Evolutionary conservation across 2,797 vertebrate genomes (phyloP), one percentile per base, ranked within the genome.

Genomic region (Psittacula echo): DNA sequence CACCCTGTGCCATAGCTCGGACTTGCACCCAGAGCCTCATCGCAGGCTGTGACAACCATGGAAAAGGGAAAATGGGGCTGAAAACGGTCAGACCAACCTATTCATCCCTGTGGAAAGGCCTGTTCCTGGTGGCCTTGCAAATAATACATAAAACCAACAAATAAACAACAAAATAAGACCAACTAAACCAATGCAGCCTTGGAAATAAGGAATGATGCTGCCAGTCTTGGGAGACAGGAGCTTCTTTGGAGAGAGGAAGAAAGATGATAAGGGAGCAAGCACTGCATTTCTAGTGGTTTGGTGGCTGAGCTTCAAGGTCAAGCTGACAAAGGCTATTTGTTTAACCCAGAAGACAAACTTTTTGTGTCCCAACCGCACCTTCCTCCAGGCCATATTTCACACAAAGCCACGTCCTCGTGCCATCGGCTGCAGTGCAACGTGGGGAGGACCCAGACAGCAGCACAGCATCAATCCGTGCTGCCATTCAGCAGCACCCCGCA

Each of bases 271-370:
- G 53, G 0, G 2, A 81, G 82, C 22, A 12, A 37, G 42, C 48
- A 1, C 21, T 62, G 58, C 23, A 6, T 44, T 83, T 39, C 82
- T 50, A 1, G 71, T 12, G 50, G 67, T 4, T 27, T 21, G 56
- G 50, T 18, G 71, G 47, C 81, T 74, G 75, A 89, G 82, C 56
- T 18, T 34, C 95, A 93, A 95, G 93, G 91, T 92, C 91, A 92
- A 22, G 1, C 48, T 39, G 78, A 89, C 51, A 79, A 71, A 91
- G 24, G 56, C 15, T 11, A 54, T 76, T 92, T 83, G 87, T 89
- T 73, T 80, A 60, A 32, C 26, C 67, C 17, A 17, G 22, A 62
- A 77, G 50, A 54, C 56, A 64, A 94, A 82, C 41, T 71, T 89
- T 60, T 30, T 82, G 29, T 44, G 62, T 66, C 41, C 24, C 24